phyloP scores from a whole-genome alignment of 2,888 invertebrate species.

The Meganola albula region DNA sequence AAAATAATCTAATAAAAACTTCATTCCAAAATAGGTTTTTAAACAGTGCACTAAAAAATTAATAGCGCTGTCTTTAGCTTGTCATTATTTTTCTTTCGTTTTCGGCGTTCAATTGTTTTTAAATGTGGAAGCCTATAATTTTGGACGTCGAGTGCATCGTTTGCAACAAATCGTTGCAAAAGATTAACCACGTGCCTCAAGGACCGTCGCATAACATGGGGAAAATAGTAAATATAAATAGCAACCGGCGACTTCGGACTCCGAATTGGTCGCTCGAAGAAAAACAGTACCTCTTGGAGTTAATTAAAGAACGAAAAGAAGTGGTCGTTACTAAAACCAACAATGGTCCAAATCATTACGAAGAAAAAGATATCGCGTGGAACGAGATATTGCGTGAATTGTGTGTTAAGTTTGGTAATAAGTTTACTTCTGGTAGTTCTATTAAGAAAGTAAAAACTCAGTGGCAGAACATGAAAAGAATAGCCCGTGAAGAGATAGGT shows the following conservation, averaged over 20 bases:
- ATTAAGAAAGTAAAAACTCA: slow-evolving; percentile 71
- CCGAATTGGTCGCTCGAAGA: slow-evolving; percentile 71
- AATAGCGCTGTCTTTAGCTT: slow-evolving; percentile 37
- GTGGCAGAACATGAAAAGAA: slow-evolving; percentile 74
- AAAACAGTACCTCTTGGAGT: slow-evolving; percentile 64
- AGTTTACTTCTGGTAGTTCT: slow-evolving; percentile 58
- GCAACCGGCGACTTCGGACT: slow-evolving; percentile 55
- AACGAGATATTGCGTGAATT: slow-evolving; percentile 59
- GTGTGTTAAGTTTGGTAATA: slow-evolving; percentile 53
- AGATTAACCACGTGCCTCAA: slow-evolving; percentile 56
- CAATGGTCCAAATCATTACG: slow-evolving; percentile 63
- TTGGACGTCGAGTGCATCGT: slow-evolving; percentile 73
- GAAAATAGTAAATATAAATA: slow-evolving; percentile 55
- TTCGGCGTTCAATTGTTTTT: slow-evolving; percentile 59
- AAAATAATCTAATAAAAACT: slow-evolving; percentile 25
- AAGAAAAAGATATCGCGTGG: slow-evolving; percentile 70
- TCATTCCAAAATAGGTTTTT: slow-evolving; percentile 37
- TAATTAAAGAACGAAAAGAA: slow-evolving; percentile 63
- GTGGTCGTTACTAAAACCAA: slow-evolving; percentile 61
- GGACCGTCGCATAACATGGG: slow-evolving; percentile 52
- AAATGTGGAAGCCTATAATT: slow-evolving; percentile 70
- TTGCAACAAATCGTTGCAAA: slow-evolving; percentile 74
- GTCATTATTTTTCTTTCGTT: slow-evolving; percentile 40
- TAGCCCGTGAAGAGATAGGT: slow-evolving; percentile 64
- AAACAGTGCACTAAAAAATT: slow-evolving; percentile 27